Percentiles rank a stretch among this genome's conserved stretches.
Evolutionary conservation across 2,113 vertebrate genomes (phyloP).

Genomic region (Poeciliopsis prolifica): DNA sequence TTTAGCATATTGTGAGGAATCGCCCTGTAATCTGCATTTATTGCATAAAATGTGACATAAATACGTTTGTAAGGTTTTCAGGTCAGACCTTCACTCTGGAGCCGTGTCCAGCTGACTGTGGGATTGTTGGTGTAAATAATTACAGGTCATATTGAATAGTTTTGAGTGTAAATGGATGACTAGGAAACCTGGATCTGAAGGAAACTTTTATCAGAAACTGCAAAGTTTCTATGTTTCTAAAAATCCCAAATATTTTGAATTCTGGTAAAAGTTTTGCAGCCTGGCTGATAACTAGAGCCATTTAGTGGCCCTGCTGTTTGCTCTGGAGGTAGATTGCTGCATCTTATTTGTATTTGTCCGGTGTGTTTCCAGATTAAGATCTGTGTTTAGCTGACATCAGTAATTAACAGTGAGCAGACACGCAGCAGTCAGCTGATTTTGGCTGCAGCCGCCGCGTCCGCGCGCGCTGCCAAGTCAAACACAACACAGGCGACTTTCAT

Average conservation of each 20-base stretch:
- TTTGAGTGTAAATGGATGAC: no score
- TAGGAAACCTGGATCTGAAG: neutral
- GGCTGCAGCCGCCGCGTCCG: constrained; percentile 35
- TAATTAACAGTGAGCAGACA: constrained; percentile 20
- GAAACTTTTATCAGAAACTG: neutral
- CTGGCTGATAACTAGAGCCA: neutral
- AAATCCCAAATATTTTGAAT: neutral
- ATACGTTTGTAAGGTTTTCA: no score
- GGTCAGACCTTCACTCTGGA: neutral
- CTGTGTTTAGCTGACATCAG: constrained; percentile 9
- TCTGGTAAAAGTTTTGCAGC: neutral
- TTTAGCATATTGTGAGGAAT: neutral
- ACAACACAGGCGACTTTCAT: constrained; percentile 54
- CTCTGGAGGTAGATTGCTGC: neutral
- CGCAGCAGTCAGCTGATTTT: constrained; percentile 58
- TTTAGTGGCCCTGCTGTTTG: neutral
- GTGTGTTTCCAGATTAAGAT: constrained; percentile 1
- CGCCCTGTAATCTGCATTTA: no score
- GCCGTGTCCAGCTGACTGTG: neutral
- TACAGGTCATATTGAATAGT: neutral
- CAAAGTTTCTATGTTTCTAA: neutral
- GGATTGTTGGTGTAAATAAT: neutral
- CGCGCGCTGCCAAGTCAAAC: constrained; percentile 67
- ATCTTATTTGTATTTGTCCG: neutral
- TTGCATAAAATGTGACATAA: no score